Base-by-base conservation (phyloP, 2,888 invertebrate species). In the Drosophila macrospina region DNA sequence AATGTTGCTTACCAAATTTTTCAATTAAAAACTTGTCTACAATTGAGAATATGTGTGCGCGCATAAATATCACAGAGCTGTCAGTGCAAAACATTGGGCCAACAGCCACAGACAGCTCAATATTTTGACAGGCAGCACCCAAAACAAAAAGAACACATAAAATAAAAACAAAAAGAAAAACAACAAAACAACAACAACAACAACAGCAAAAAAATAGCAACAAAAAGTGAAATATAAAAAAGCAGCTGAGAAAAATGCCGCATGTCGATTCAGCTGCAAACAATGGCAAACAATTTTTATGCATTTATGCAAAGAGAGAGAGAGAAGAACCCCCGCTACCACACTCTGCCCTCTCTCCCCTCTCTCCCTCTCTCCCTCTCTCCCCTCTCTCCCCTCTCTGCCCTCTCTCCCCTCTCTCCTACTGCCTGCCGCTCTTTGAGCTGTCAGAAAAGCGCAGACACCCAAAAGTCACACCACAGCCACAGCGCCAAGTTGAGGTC, bases 281-380 rank as follows among this genome's bases (percentile, higher is more conserved):
- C 83, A 83, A 83, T 83, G 88, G 83, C 55, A 84, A 86, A 74
- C 86, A 79, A 82, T 88, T 86, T 88, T 76, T 84, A 86, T 86
- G 87, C 87, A 88, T 88, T 86, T 88, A 88, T 88, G 85, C 85
- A 86, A 89, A 89, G 84, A 63, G 20, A 64, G 48, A 57, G 63
- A 72, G 69, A n/a, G n/a, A n/a, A n/a, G n/a, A n/a, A n/a, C n/a
- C n/a, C n/a, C n/a, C n/a, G n/a, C n/a, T 51, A 13, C 10, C 2
- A 15, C 13, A 20, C 11, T 8, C 15, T 6, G 20, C 10, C 6
- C 32, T 13, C n/a, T n/a, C n/a, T n/a, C n/a, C n/a, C n/a, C n/a
- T n/a, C n/a, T n/a, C n/a, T n/a, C n/a, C n/a, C n/a, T n/a, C n/a
- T n/a, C n/a, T n/a, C n/a, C n/a, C n/a, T n/a, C n/a, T n/a, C n/a